Conservation (phyloP, 2,888 invertebrate species). For the Dynastes maya region DNA sequence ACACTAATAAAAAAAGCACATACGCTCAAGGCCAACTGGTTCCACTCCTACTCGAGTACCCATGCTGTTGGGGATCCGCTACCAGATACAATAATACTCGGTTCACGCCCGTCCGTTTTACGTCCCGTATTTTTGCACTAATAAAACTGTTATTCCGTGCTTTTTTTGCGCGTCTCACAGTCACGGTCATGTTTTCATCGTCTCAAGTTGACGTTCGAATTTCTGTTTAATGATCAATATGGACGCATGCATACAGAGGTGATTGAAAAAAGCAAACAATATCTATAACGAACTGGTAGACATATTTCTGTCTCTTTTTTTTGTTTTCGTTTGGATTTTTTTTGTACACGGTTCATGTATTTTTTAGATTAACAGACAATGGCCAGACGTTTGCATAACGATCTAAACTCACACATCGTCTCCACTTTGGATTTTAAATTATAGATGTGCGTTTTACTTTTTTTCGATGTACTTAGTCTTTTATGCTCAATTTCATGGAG, state of each 20-base stretch:
- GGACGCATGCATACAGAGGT: slow-evolving; percentile 46
- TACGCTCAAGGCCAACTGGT: slow-evolving; percentile 60
- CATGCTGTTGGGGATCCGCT: slow-evolving; percentile 28
- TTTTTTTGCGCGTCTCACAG: slow-evolving; percentile 28
- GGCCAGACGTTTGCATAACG: slow-evolving; percentile 28
- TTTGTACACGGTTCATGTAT: background rate
- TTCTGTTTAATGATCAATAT: slow-evolving; percentile 34
- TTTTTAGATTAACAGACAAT: slow-evolving; percentile 33
- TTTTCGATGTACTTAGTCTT: no score
- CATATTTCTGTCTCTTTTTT: slow-evolving; percentile 15
- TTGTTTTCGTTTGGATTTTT: background rate
- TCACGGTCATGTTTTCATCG: slow-evolving; percentile 33
- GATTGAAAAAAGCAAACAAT: background rate
- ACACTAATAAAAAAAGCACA: slow-evolving; percentile 54
- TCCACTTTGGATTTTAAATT: slow-evolving; percentile 9
- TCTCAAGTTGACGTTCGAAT: slow-evolving; percentile 33
- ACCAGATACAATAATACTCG: slow-evolving; percentile 42
- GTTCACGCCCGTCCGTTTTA: slow-evolving; percentile 5
- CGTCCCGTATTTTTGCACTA: slow-evolving; percentile 53
- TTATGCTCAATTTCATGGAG: no score
- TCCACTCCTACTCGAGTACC: slow-evolving; percentile 55
- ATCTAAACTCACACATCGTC: slow-evolving; percentile 10
- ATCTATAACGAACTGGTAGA: background rate
- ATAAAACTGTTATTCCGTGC: slow-evolving; percentile 59
- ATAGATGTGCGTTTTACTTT: background rate